Conservation (phyloP, 2,888 invertebrate species). For the Crematogaster levior region DNA sequence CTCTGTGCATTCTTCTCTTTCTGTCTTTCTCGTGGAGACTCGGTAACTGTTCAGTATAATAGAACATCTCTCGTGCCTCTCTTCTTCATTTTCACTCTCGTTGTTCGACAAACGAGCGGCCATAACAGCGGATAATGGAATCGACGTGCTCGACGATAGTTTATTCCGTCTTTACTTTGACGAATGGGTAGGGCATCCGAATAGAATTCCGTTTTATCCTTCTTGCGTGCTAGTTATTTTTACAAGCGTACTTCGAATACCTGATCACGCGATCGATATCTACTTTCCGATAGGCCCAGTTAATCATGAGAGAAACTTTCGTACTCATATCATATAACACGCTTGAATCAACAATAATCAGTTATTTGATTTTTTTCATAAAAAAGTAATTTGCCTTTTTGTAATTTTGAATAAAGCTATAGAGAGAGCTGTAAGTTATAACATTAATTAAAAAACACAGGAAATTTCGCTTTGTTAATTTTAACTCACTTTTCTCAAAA, state of each 20-base stretch:
- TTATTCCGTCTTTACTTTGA: slow-evolving; percentile 71
- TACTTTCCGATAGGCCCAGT: neutral
- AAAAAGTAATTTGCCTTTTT: neutral
- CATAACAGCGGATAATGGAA: slow-evolving; percentile 71
- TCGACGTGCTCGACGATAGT: slow-evolving; percentile 70
- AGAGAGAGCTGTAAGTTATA: neutral
- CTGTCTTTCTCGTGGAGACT: slow-evolving; percentile 11
- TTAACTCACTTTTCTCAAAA: neutral
- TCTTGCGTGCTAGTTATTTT: slow-evolving; percentile 26
- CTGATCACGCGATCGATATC: neutral
- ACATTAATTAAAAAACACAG: neutral
- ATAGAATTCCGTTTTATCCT: slow-evolving; percentile 72
- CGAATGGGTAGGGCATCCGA: slow-evolving; percentile 59
- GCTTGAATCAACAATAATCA: neutral
- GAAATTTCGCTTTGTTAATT: slow-evolving; percentile 8
- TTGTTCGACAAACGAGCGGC: slow-evolving; percentile 49
- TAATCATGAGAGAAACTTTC: neutral
- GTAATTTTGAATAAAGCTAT: neutral
- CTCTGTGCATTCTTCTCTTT: neutral
- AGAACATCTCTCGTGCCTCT: slow-evolving; percentile 41
- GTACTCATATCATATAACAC: neutral
- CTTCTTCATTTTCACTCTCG: slow-evolving; percentile 7
- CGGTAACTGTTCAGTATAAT: slow-evolving; percentile 58
- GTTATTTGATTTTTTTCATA: neutral
- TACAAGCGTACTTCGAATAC: neutral